Evolutionary conservation across 2,888 invertebrate genomes (phyloP).

Genomic region (Calameuta idolon): DNA sequence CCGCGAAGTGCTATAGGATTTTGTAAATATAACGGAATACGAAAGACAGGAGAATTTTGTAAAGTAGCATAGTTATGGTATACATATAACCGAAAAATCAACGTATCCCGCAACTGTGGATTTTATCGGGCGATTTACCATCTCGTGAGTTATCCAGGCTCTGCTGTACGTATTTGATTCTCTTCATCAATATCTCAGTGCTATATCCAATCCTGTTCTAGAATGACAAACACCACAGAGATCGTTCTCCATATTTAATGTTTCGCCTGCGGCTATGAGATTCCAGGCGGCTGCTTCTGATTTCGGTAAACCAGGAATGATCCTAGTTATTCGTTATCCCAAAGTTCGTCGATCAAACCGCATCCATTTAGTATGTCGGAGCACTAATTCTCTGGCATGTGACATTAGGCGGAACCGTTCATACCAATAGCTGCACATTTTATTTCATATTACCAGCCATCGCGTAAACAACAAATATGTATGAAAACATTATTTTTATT

Average conservation of each 20-base stretch:
- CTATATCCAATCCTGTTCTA: constrained; percentile 7
- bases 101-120: neutral
- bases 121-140: neutral
- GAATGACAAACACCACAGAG: constrained; percentile 24
- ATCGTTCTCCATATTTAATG: constrained; percentile 25
- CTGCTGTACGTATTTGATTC: constrained; percentile 16
- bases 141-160: neutral
- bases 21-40: neutral
- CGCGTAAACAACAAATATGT: neutral
- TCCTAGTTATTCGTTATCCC: neutral
- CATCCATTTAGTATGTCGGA: neutral
- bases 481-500: neutral
- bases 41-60: neutral
- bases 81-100: neutral
- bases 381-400: neutral
- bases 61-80: neutral
- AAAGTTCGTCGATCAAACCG: neutral
- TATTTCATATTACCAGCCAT: neutral
- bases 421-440: neutral
- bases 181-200: constrained; percentile 25
- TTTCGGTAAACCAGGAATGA: neutral
- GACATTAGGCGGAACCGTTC: neutral
- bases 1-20: neutral
- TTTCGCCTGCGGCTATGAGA: constrained; percentile 12
- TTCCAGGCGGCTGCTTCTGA: neutral